Base-by-base conservation (phyloP, 2,888 invertebrate genomes). In the Coelinius sp. region DNA sequence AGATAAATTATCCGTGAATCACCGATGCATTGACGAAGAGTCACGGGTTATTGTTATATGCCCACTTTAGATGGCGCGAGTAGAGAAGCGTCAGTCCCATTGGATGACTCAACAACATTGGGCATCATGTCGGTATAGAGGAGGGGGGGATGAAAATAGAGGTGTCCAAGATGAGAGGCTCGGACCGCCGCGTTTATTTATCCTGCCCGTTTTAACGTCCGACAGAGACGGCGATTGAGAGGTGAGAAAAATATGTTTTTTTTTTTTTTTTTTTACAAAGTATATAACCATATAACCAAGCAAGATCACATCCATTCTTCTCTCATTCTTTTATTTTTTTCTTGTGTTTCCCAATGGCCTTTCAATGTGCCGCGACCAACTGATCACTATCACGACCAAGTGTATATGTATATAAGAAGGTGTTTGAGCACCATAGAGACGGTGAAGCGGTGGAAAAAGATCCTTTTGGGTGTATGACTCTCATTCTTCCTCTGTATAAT, bases 81-180 rank as follows among this genome's bases (percentile, higher is more conserved):
- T 46, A 46, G 17, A 49, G 46, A 8, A 17, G 46, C 46, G 17
- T 49, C 46, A 49, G 46, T 49, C 46, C 46, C 46, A 49, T 49
- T 49, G 46, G 46, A 49, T 49, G 46, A 49, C 20, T 20, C 46
- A 14, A 17, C 46, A 49, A 4, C 17, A 49, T 20, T n/a, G 2
- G 8, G 46, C 20, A 49, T 49, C 46, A 49, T 49, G 46, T 20
- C 20, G 20, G 38, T 38, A n/a, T n/a, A 20, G 17, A 20, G 14
- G 14, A 2, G 17, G 20, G 46, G 46, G 59, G 56, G 49, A 65
- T 73, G 71, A 83, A 83, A 83, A 85, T 83, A 84, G 84, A 85
- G 84, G 85, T 82, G 85, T 85, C 78, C 81, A 77, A 86, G 85
- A 86, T 86, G 86, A 86, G 85, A 86, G 83, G 85, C 49, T 86